Evolutionary conservation across 1,140 invertebrate species (phyloP).

Genomic region (Penaeus indicus): DNA sequence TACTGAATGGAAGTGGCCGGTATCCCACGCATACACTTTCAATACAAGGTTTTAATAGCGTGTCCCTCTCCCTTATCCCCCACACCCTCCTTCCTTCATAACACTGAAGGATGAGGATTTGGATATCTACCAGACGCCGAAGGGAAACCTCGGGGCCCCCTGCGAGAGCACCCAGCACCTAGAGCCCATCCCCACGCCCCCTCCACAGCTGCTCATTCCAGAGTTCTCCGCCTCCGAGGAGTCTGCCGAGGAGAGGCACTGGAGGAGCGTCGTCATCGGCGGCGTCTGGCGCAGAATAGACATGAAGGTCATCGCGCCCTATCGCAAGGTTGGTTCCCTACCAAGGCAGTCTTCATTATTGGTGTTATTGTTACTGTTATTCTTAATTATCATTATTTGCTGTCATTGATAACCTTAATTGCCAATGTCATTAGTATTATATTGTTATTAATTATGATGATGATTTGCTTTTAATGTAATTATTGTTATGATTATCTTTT

Average conservation of each 20-base stretch:
- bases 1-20: too few relatives aligned
- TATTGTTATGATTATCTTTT: too few relatives aligned
- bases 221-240: conserved; percentile 84
- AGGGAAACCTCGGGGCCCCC: neutral
- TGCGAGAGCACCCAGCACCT: conserved; percentile 39
- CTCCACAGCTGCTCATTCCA: conserved; percentile 74
- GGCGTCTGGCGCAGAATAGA: conserved; percentile 82
- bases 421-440: too few relatives aligned
- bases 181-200: conserved; percentile 66
- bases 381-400: too few relatives aligned
- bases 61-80: neutral
- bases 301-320: conserved; percentile 82
- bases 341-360: too few relatives aligned
- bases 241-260: conserved; percentile 78
- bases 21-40: too few relatives aligned
- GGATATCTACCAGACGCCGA: neutral
- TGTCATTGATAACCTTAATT: too few relatives aligned
- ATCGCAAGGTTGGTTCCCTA: conserved; percentile 72
- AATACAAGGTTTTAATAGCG: neutral
- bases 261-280: conserved; percentile 80
- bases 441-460: too few relatives aligned
- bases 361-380: too few relatives aligned
- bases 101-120: conserved; percentile 25
- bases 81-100: neutral
- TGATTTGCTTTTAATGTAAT: too few relatives aligned